Evolutionary conservation across 2,797 vertebrate species (phyloP).

Genomic region (Discoglossus pictus): DNA sequence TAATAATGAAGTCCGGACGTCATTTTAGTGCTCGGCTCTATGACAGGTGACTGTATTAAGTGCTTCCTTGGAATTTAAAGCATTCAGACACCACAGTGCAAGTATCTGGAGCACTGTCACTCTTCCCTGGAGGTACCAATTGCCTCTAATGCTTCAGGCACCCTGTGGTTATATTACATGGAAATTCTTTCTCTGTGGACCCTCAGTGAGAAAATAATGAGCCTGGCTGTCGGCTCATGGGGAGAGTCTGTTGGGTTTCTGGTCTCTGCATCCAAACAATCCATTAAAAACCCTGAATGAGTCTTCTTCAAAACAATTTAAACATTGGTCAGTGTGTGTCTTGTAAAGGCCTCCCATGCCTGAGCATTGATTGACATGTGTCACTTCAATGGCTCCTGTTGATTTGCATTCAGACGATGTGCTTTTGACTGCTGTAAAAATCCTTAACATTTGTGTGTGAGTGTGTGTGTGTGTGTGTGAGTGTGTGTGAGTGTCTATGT

Average conservation of each 20-base stretch:
- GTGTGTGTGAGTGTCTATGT: too few species aligned
- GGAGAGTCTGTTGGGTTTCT: constrained; percentile 33
- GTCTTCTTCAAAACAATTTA: constrained; percentile 27
- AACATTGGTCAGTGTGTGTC: constrained; percentile 24
- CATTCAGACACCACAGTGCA: constrained; percentile 26
- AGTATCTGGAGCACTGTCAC: constrained; percentile 29
- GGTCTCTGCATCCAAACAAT: constrained; percentile 39
- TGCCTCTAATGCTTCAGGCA: constrained; percentile 24
- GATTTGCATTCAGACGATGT: too few species aligned
- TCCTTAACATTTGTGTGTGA: constrained; percentile 13
- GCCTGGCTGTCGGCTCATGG: constrained; percentile 31
- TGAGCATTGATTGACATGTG: constrained; percentile 33
- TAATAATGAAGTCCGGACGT: too few species aligned
- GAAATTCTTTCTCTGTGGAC: constrained; percentile 35
- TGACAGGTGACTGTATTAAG: background rate
- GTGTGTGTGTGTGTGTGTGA: constrained; percentile 10
- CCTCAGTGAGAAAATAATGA: constrained; percentile 40
- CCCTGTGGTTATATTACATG: constrained; percentile 39
- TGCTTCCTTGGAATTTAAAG: background rate
- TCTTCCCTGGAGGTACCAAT: constrained; percentile 36
- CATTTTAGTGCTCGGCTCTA: too few species aligned
- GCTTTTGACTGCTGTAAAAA: too few species aligned
- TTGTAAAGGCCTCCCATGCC: constrained; percentile 5
- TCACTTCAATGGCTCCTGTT: too few species aligned
- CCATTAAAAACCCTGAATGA: constrained; percentile 42